phyloP scores from a whole-genome alignment of 2,888 invertebrate species.

The Drosophila rubida region DNA sequence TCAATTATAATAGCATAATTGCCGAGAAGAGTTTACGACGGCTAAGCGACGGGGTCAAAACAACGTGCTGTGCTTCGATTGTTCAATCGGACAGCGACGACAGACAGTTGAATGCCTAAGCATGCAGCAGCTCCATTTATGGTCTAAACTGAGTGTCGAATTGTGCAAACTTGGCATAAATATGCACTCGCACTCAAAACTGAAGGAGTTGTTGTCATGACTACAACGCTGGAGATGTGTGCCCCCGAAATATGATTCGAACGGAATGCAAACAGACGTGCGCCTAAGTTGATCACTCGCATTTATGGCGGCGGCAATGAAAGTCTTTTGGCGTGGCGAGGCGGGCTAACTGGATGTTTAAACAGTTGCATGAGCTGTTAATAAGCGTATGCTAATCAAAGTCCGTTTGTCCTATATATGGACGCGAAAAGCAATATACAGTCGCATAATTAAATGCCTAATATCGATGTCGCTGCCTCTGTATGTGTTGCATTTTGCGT shows the following conservation, averaged over 20 bases:
- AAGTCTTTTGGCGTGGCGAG: constrained; percentile 10
- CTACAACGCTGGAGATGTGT: too few relatives aligned
- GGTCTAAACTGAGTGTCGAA: too few relatives aligned
- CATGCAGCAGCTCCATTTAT: too few relatives aligned
- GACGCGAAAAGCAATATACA: constrained; percentile 11
- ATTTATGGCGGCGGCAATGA: background rate
- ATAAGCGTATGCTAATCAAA: constrained; percentile 73
- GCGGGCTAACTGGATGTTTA: constrained; percentile 40
- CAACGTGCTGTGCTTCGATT: background rate
- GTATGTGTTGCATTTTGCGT: constrained; percentile 37
- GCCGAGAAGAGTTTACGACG: background rate
- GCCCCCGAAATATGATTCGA: too few relatives aligned
- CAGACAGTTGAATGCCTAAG: background rate
- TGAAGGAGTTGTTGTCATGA: too few relatives aligned
- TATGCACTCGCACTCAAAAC: too few relatives aligned
- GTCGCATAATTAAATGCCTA: background rate
- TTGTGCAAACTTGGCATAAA: too few relatives aligned
- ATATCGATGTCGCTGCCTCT: background rate
- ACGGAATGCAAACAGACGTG: too few relatives aligned
- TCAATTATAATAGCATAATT: background rate
- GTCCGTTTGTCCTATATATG: constrained; percentile 11
- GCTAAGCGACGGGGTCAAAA: background rate
- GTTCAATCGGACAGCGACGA: background rate
- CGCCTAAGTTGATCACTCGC: background rate
- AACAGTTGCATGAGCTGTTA: constrained; percentile 63